Base-by-base conservation (phyloP, 2,113 vertebrate species). In the Calidris pugnax region DNA sequence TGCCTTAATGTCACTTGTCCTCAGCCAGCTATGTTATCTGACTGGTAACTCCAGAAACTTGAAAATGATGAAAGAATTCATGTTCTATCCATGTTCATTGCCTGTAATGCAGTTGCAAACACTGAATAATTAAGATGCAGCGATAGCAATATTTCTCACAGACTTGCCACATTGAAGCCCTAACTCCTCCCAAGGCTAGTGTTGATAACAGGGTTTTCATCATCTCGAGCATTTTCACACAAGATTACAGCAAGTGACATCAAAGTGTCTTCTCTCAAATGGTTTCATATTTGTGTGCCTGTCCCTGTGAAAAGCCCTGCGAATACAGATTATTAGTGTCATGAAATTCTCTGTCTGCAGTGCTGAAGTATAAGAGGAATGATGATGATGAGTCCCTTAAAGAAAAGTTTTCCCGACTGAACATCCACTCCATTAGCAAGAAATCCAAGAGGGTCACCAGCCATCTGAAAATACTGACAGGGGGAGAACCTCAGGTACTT, bases 401-500 rank as follows among this genome's bases (percentile, higher is more conserved):
- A 96, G 98, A 99, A 35, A 99, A 99, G 96, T 96, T 99, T 77
- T 98, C 99, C 85, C 99, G 98, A 96, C 96, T 99, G 75, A 99
- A 98, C 96, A 99, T 99, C 95, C 99, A 99, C 95, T 99, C 99
- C 35, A 99, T 99, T 93, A 98, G 99, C 72, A 99, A 99, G 97
- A 99, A 99, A 97, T 99, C 99, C 10, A 99, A 99, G 97, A 98
- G 99, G 87, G 99, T 99, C 89, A 99, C 99, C 28, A 99, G 99
- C 28, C 99, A 99, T 84, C 98, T 99, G 78, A 99, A 99, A 97
- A 99, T 99, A 85, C 98, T 99, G 91, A 99, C 99, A 0, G 98
- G 99, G 76, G 98, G 99, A 83, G 99, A 99, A 95, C 98, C 98
- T 74, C 99, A 99, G 99, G 99, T 99, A 98, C 91, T 77, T 72